Evolutionary conservation across 1,140 invertebrate species (phyloP).

Genomic region (Archegozetes longisetosus): DNA sequence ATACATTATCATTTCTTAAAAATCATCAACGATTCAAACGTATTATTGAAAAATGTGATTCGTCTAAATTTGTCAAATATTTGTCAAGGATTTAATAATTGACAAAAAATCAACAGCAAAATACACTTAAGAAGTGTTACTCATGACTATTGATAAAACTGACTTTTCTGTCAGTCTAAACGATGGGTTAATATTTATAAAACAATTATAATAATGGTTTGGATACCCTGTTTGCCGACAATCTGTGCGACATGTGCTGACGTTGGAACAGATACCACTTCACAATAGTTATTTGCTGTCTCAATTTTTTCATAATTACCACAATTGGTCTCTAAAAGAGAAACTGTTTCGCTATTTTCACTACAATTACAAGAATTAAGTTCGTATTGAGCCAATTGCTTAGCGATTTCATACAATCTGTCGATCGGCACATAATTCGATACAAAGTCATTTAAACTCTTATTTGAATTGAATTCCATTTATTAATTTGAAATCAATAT

Average conservation of each 20-base stretch:
- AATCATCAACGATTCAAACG: background rate
- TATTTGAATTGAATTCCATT: too few species aligned
- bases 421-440: background rate
- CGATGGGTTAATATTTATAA: too few species aligned
- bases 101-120: background rate
- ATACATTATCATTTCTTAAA: background rate
- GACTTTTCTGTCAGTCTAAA: too few species aligned
- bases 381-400: background rate
- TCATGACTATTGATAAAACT: too few species aligned
- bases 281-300: background rate
- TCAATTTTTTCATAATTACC: background rate
- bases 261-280: background rate
- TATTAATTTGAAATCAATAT: too few species aligned
- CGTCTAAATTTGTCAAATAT: too few species aligned
- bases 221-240: slow-evolving; percentile 13
- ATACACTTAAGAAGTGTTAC: background rate
- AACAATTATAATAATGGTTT: too few species aligned
- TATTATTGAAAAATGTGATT: too few species aligned
- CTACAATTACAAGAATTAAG: background rate
- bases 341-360: background rate
- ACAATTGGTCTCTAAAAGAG: background rate
- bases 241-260: slow-evolving; percentile 9
- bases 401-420: background rate
- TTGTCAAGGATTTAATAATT: background rate
- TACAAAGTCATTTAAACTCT: too few species aligned